Conservation (phyloP, 2,113 vertebrate species). For the Leucosticte australis region DNA sequence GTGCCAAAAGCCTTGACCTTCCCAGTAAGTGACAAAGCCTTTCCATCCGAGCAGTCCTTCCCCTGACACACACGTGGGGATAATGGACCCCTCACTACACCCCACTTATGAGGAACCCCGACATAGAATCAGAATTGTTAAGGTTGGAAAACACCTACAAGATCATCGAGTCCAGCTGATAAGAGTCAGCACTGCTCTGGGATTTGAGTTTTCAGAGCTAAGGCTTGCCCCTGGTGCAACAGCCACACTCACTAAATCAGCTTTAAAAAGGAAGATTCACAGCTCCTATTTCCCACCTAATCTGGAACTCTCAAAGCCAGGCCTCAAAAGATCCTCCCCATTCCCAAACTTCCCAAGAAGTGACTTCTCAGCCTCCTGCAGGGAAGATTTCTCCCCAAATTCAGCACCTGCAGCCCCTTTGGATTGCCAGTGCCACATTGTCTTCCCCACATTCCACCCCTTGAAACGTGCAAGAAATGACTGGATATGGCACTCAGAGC, state of each 20-base stretch:
- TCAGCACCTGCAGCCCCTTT: background rate
- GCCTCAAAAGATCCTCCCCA: background rate
- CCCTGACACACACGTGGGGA: rapidly evolving
- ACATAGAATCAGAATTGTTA: background rate
- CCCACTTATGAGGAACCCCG: rapidly evolving
- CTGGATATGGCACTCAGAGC: background rate
- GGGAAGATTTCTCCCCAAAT: background rate
- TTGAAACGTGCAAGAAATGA: rapidly evolving
- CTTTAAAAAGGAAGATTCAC: background rate
- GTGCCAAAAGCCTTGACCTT: background rate
- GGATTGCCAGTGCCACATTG: rapidly evolving
- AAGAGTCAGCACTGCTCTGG: background rate
- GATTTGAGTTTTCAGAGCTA: background rate
- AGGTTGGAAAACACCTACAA: background rate
- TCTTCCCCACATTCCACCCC: background rate
- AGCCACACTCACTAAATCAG: background rate
- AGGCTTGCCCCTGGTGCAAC: background rate
- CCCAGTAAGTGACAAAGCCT: background rate
- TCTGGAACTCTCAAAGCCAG: background rate
- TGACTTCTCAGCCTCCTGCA: background rate
- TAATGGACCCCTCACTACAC: rapidly evolving
- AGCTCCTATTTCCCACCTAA: background rate
- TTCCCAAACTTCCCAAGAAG: rapidly evolving
- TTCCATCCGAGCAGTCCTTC: background rate
- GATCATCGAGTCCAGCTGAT: background rate